Evolutionary conservation across 2,113 vertebrate species (phyloP).

Genomic region (Muntiacus muntjak): DNA sequence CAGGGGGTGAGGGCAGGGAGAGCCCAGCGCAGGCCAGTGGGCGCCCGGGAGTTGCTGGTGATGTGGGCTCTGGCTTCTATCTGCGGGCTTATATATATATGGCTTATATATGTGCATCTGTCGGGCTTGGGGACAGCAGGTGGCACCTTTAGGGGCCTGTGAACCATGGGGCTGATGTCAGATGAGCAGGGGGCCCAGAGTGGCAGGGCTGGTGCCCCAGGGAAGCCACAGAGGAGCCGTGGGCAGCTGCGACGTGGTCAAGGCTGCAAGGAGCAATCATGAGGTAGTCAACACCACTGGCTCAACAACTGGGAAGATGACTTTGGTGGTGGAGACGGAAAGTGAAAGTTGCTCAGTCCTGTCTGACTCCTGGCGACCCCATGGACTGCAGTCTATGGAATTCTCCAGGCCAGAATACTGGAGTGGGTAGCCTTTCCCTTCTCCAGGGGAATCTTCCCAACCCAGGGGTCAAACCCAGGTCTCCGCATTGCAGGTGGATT

Average conservation of each 20-base stretch:
- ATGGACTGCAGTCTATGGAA: not conserved
- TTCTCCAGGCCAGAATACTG: not conserved
- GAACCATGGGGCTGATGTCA: not conserved
- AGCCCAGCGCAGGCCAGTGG: not conserved
- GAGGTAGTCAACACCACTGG: rapidly evolving
- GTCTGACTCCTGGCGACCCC: not conserved
- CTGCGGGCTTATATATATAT: not conserved
- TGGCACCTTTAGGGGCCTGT: not conserved
- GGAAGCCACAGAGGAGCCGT: rapidly evolving
- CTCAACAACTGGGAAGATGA: no score
- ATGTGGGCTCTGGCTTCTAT: not conserved
- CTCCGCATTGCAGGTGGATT: not conserved
- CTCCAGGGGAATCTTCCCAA: not conserved
- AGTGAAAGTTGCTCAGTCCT: not conserved
- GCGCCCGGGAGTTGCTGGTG: rapidly evolving
- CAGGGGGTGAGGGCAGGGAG: not conserved
- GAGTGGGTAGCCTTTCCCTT: not conserved
- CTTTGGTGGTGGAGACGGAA: not conserved
- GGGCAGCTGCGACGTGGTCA: rapidly evolving
- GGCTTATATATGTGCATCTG: no score
- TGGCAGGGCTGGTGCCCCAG: not conserved
- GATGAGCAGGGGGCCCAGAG: not conserved
- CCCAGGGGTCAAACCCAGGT: not conserved
- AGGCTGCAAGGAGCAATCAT: no score
- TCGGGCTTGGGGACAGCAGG: not conserved